phyloP scores from a whole-genome alignment of 2,888 invertebrate species.

The Nomada lathburiana region DNA sequence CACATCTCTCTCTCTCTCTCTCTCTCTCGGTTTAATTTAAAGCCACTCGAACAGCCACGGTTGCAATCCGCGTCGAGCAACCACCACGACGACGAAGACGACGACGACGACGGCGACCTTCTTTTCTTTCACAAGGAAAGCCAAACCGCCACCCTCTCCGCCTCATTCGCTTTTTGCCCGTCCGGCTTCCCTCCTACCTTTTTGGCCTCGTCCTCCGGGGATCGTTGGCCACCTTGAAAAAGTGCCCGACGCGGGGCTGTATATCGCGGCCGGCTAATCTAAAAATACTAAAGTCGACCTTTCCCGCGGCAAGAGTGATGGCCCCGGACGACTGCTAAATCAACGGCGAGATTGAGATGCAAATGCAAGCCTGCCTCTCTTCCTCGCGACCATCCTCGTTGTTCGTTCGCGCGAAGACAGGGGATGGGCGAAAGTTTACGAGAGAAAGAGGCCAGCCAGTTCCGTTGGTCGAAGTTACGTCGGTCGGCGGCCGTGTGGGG shows the following conservation, averaged over 20 bases:
- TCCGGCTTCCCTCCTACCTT: conserved; percentile 21
- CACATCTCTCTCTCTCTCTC: conserved; percentile 47
- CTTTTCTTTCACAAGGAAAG: conserved; percentile 53
- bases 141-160: conserved; percentile 2
- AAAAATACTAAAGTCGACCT: conserved; percentile 75
- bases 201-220: conserved; percentile 15
- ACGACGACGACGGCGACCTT: conserved; percentile 47
- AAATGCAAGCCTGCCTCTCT: conserved; percentile 69
- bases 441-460: conserved; percentile 27
- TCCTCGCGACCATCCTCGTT: conserved; percentile 38
- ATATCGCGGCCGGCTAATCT: conserved; percentile 74
- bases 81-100: conserved; percentile 41
- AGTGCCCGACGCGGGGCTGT: conserved; percentile 65
- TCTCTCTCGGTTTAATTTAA: conserved; percentile 65
- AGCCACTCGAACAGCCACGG: conserved; percentile 42
- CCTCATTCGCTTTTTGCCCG: conserved; percentile 17
- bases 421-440: conserved; percentile 51
- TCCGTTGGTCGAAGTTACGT: background rate
- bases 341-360: conserved; percentile 80
- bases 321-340: conserved; percentile 76
- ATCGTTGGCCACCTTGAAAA: conserved; percentile 67
- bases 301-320: conserved; percentile 73
- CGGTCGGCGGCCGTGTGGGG: conserved; percentile 2
- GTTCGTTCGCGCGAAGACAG: background rate
- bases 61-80: conserved; percentile 25